Percentiles rank a stretch among this genome's conserved stretches.
Evolutionary conservation across 2,797 vertebrate species (phyloP).

Genomic region (Heliangelus exortis): DNA sequence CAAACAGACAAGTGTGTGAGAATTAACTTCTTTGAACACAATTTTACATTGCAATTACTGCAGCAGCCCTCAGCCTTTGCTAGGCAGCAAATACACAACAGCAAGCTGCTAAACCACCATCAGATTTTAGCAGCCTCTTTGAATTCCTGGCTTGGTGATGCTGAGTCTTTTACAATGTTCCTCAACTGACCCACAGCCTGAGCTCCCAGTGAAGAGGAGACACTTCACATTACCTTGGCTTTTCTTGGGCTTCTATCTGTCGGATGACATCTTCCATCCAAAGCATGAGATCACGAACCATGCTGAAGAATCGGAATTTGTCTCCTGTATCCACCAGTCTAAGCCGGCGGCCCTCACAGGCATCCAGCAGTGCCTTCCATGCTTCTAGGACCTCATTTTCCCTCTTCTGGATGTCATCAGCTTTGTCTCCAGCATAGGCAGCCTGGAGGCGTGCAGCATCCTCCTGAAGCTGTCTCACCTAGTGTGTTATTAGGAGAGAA

Average conservation of each 20-base stretch:
- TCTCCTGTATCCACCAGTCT: conserved; percentile 89
- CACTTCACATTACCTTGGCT: conserved; percentile 84
- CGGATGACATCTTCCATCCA: conserved; percentile 99
- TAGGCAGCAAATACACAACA: not conserved
- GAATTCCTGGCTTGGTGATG: not conserved
- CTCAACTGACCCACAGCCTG: not conserved
- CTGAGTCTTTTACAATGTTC: not conserved
- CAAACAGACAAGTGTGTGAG: rapidly evolving
- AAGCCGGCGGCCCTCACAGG: conserved; percentile 89
- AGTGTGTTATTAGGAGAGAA: not conserved
- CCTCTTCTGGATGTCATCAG: conserved; percentile 94
- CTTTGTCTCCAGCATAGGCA: conserved; percentile 94
- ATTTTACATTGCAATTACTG: not conserved
- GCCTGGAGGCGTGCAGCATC: conserved; percentile 93
- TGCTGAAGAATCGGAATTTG: conserved; percentile 97
- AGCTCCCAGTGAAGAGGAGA: not conserved
- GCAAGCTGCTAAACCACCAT: not conserved
- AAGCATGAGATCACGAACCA: conserved; percentile 96
- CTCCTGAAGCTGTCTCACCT: conserved; percentile 96
- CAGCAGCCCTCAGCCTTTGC: not conserved
- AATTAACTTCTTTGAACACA: not conserved
- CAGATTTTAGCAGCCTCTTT: not conserved
- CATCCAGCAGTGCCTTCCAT: conserved; percentile 93
- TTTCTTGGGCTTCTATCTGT: conserved; percentile 95
- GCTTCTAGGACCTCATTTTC: conserved; percentile 95